Base-by-base conservation (phyloP, 2,113 vertebrate genomes). In the Chrysemys picta region DNA sequence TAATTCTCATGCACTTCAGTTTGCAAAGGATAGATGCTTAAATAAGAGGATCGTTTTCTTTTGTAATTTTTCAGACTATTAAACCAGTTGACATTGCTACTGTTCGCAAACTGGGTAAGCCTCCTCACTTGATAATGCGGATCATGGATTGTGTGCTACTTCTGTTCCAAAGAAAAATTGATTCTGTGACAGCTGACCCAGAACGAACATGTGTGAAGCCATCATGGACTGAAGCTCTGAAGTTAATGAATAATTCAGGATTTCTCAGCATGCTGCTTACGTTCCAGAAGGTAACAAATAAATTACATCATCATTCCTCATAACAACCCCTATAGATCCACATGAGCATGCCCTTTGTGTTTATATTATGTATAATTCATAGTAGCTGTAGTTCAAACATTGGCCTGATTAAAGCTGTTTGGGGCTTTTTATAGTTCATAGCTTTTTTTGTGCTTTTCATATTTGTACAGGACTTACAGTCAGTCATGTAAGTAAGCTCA, bases 81-180 rank as follows among this genome's bases (percentile, higher is more conserved):
- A 99, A 99, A 91, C 99, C 99, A 2, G 96, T 98, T 3, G 99
- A 99, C 94, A 99, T 99, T 21, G 98, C 98, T 93, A 99, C 99
- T 13, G 98, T 99, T 94, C 98, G 99, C 91, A 99, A 99, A 93
- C 97, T 99, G 93, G 98, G 98, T 59, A 99, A 99, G 90, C 99
- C 99, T 82, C 99, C 99, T 85, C 99, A 99, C 85, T 98, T 99
- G 95, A 99, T 99, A 96, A 99, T 99, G 99, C 96, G 98, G 93
- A 99, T 99, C 97, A 99, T 99, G 99, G 99, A 99, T 87, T 98
- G 98, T 1, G 98, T 98, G 27, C 96, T 99, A 85, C 98, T 99
- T 95, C 97, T 99, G 47, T 99, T 99, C 94, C 99, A 99, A 96
- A 98, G 98, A 89, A 98, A 97, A 97, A 94, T 99, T 54, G 98